phyloP scores from a whole-genome alignment of 2,888 invertebrate genomes.

The Prenolepis imparis region DNA sequence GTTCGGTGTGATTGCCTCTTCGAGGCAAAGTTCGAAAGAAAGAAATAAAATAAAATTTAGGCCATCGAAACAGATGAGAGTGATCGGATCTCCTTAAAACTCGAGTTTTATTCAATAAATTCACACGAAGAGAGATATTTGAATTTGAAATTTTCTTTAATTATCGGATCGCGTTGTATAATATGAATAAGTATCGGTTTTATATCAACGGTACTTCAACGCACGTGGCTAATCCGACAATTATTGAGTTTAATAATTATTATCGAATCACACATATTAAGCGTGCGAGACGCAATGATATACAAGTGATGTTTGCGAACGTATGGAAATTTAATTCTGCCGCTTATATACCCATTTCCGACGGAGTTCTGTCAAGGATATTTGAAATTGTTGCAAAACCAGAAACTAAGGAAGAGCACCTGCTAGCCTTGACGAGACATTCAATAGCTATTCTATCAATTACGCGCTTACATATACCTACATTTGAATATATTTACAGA shows the following conservation, averaged over 20 bases:
- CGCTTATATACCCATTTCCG: not conserved
- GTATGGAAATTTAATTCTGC: not conserved
- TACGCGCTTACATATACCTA: not conserved
- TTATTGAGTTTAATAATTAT: not conserved
- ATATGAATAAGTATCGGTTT: not conserved
- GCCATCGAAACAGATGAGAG: not conserved
- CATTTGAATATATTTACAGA: not conserved
- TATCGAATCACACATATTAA: not conserved
- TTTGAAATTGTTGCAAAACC: not conserved
- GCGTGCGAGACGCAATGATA: not conserved
- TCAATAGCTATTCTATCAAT: constrained; percentile 29
- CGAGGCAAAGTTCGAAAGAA: not conserved
- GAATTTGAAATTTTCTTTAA: not conserved
- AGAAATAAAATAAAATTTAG: not conserved
- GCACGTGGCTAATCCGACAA: not conserved
- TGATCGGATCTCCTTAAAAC: not conserved
- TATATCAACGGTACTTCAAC: not conserved
- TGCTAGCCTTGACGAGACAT: constrained; percentile 31
- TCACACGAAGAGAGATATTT: not conserved
- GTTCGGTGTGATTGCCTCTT: not conserved
- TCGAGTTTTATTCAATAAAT: not conserved
- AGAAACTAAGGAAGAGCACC: constrained; percentile 15
- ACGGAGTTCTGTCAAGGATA: not conserved
- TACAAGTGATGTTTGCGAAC: not conserved
- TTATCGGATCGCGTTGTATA: not conserved